Percentiles rank a stretch among this genome's conserved stretches.
Conservation (phyloP, 2,113 vertebrate genomes). For the Indicator maculatus region DNA sequence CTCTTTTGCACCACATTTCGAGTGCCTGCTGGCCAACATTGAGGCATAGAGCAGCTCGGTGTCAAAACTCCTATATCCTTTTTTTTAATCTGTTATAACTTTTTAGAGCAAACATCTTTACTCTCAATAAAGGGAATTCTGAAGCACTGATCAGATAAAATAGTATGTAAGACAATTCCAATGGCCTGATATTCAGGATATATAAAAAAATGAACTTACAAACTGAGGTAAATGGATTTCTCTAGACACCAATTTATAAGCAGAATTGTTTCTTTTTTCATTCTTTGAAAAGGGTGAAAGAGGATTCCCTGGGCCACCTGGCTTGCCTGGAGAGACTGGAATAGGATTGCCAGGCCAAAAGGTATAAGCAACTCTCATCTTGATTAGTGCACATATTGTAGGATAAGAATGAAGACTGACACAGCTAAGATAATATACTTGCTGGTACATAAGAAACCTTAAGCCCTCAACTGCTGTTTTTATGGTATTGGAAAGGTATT, state of each 20-base stretch:
- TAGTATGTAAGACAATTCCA: background rate
- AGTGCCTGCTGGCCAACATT: background rate
- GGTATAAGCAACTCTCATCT: constrained; percentile 66
- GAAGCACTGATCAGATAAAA: background rate
- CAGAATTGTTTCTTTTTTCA: background rate
- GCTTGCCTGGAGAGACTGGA: constrained; percentile 87
- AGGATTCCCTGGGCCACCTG: constrained; percentile 80
- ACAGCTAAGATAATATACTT: background rate
- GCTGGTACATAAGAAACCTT: background rate
- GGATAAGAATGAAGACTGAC: background rate
- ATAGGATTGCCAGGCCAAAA: constrained; percentile 87
- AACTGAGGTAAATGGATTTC: background rate
- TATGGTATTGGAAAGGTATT: background rate
- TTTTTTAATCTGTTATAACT: background rate
- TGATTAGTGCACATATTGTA: background rate
- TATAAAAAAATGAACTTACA: background rate
- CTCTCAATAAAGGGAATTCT: background rate
- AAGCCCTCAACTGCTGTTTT: background rate
- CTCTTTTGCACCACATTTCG: background rate
- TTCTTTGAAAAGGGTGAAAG: constrained; percentile 84
- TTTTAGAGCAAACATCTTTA: background rate
- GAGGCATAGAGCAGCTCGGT: background rate
- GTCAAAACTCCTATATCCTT: background rate
- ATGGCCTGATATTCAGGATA: background rate
- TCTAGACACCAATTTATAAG: background rate